Evolutionary conservation across 1,140 invertebrate genomes (phyloP), one percentile per base, ranked within the genome.

Genomic region (Leptonema lineaticorne): DNA sequence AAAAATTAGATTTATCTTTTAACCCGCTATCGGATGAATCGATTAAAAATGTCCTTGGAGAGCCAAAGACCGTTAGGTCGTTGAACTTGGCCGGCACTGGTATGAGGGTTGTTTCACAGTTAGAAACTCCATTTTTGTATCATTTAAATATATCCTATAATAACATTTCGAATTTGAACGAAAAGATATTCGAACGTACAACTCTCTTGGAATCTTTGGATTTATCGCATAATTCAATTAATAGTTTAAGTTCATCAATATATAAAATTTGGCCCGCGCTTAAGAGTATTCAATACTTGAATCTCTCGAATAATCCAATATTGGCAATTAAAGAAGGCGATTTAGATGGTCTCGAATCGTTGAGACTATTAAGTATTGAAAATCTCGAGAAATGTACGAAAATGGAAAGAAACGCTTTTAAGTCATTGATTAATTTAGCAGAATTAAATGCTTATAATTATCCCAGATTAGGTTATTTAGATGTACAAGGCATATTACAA

Each of bases 81-180:
- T 78, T 96, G 8, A 94, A 93, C 77, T 79, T 96, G 22, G 92
- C 92, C 0, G 86, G 88, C 41, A 92, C 90, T 1, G 89, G 90
- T 9, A 89, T 95, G 5, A 85, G 80, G 48, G 75, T 79, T 4
- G 77, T 94, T 2, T 82, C 85, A 0, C 85, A 88, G 37, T 76
- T 96, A 18, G 94, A 96, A 81, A 95, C 92, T 26, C 93, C 94
- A 5, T 96, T 96, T 75, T 81, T 96, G 33, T 87, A 89, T 68
- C 79, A 81, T 63, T 78, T 96, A n/a, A 94, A 96, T 79, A 75
- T 96, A 6, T 94, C 92, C 0, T 78, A 85, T 27, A 96, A 96
- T 75, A 84, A 86, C 48, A 88, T 96, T 26, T 79, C 80, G 0
- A 81, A 83, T 30, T 79, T 96, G 6, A 81, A 85, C 16, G 81